A percentile compares a stretch with the other conserved stretches of the same genome.
Evolutionary conservation across 2,888 invertebrate genomes (phyloP).

Genomic region (Lottia gigantea): DNA sequence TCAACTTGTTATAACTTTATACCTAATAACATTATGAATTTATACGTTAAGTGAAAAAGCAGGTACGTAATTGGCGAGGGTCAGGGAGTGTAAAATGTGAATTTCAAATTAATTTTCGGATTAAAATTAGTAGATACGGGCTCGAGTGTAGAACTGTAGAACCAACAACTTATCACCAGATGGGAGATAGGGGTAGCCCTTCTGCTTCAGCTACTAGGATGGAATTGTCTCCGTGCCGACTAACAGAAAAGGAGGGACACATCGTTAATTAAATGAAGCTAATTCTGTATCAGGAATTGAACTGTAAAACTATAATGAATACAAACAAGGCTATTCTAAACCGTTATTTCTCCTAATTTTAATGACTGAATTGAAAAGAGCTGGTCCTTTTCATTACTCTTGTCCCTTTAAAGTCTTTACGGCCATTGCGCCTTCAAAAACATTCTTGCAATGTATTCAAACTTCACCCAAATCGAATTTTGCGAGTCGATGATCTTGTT

Average conservation of each 20-base stretch:
- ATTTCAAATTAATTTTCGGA: no score
- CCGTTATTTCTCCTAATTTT: constrained; percentile 3
- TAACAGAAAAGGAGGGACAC: background rate
- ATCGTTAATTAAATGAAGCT: constrained; percentile 6
- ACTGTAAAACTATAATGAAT: constrained; percentile 9
- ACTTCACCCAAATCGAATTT: constrained; percentile 3
- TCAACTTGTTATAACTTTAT: no score
- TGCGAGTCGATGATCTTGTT: constrained; percentile 8
- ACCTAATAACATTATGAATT: no score
- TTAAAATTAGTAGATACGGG: no score
- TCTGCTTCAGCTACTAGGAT: constrained; percentile 2
- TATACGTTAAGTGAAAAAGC: no score
- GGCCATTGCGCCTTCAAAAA: constrained; percentile 6
- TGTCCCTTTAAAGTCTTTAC: constrained; percentile 2
- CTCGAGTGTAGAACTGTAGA: no score
- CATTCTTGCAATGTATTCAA: constrained; percentile 2
- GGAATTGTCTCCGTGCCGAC: constrained; percentile 2
- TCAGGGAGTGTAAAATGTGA: no score
- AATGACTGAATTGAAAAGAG: background rate
- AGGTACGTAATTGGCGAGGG: no score
- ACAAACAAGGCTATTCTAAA: constrained; percentile 3
- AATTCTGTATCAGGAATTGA: background rate
- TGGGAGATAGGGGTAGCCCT: constrained; percentile 4
- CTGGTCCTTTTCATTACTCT: background rate
- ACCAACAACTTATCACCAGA: background rate